Base-by-base conservation (phyloP, 2,888 invertebrate species). In the Plebejus argus region DNA sequence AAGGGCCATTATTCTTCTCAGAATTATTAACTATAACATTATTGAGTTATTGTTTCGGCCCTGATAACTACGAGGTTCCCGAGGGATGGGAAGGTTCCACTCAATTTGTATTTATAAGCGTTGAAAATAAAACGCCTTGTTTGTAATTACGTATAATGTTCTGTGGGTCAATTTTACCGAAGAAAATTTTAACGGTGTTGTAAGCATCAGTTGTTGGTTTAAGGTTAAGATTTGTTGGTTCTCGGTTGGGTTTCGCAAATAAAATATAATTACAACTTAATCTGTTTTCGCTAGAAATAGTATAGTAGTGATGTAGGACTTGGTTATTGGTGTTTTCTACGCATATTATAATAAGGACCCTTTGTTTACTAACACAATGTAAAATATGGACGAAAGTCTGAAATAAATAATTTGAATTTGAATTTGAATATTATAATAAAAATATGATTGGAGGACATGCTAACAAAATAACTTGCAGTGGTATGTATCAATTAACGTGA, bases 41-140 rank as follows among this genome's bases (percentile, higher is more conserved):
- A 80, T 80, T 80, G 79, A 80, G 79, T 80, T 77, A 78, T 78
- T 79, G 75, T 79, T 80, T 53, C 74, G 8, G 20, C 6, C 79
- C 79, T 81, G 81, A 81, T 82, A 81, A 82, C 80, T n/a, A 80
- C 79, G 72, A 79, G 80, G 78, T 78, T 81, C 82, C 80, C 81
- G 70, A 12, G 81, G 78, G 82, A 81, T 53, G 18, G 53, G 78
- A 76, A 76, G 77, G 78, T 79, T 78, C n/a, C 61, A 78, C 58
- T 77, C 79, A 80, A 81, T 82, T 82, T 82, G 80, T 81, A 81
- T 81, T 81, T 81, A 82, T 82, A 82, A 80, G 80, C 78, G 79
- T 78, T 78, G 70, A 53, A 56, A 56, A 58, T 39, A 77, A 71
- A 35, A 56, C 5, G 76, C 23, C 49, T 15, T 23, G 28, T n/a